phyloP scores from a whole-genome alignment of 2,888 invertebrate genomes.

The Lucinisca nassula region DNA sequence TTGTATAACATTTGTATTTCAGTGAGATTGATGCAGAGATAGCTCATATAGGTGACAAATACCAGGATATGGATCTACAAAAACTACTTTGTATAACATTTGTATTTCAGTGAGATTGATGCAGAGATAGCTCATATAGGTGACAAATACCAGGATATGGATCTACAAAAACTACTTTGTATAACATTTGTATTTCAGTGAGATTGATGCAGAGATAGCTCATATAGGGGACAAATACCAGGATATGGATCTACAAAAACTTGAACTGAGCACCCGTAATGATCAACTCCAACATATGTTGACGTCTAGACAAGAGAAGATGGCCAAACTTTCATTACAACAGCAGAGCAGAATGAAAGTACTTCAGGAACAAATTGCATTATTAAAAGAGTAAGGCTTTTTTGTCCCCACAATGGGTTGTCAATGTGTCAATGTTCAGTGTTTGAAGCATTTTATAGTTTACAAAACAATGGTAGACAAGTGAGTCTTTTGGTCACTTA shows the following conservation, averaged over 20 bases:
- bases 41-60: constrained; percentile 63
- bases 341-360: constrained; percentile 76
- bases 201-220: constrained; percentile 69
- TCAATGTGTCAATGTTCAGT: no score
- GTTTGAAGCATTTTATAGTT: no score
- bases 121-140: constrained; percentile 68
- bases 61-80: constrained; percentile 56
- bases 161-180: not conserved
- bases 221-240: constrained; percentile 70
- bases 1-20: no score
- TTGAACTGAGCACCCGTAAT: constrained; percentile 66
- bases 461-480: no score
- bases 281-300: constrained; percentile 72
- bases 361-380: constrained; percentile 69
- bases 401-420: no score
- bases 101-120: constrained; percentile 68
- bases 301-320: constrained; percentile 74
- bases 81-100: not conserved
- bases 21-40: constrained; percentile 76
- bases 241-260: constrained; percentile 62
- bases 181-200: constrained; percentile 56
- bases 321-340: constrained; percentile 75
- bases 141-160: constrained; percentile 73
- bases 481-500: no score
- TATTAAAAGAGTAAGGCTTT: constrained; percentile 76